Base-by-base conservation (phyloP, 37 sponge, comb jelly and placozoan genomes). In the Ephydatia muelleri region DNA sequence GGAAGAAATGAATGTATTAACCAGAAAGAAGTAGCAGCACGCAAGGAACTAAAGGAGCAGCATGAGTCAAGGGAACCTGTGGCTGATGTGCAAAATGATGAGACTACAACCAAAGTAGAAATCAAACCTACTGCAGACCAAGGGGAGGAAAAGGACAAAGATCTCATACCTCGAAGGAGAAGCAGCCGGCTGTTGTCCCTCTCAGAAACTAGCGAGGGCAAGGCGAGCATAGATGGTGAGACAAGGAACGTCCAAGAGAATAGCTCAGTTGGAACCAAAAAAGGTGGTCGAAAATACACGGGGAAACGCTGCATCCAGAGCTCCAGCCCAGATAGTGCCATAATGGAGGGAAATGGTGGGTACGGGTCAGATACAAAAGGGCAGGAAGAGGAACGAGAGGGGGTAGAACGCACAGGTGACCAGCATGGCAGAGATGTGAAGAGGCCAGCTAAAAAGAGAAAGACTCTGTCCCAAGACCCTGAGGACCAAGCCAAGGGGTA, bases 171-270 rank as follows among this genome's bases (percentile, higher is more conserved):
- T 2, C 78, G 25, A 19, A 75, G 88, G 64, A 69, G 88, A 29
- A 88, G 88, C 78, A 72, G 72, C 19, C 40, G 84, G 68, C 34
- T 88, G 0, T 72, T 83, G 38, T 88, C 88, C 12, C 21, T 83
- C 21, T 70, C 76, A 26, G 84, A 83, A 9, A 35, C 30, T 22
- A 79, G 68, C 33, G 57, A n/a, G n/a, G 38, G 72, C 27, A 27
- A 65, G 21, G 85, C 29, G 16, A 69, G 32, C 72, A 16, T 30
- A 71, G 32, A 25, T 32, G 49, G 72, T 0, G 72, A 82, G 57
- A 19, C 57, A 21, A 11, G 57, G 19, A 57, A 14, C 19, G 16
- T 21, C 1, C 57, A 11, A 14, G 19, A 57, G 57, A 57, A 57
- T 21, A 57, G 57, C 16, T 14, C 16, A 11, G 57, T 14, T 57